Conservation (phyloP, 2,113 vertebrate genomes). For the Platanista minor region DNA sequence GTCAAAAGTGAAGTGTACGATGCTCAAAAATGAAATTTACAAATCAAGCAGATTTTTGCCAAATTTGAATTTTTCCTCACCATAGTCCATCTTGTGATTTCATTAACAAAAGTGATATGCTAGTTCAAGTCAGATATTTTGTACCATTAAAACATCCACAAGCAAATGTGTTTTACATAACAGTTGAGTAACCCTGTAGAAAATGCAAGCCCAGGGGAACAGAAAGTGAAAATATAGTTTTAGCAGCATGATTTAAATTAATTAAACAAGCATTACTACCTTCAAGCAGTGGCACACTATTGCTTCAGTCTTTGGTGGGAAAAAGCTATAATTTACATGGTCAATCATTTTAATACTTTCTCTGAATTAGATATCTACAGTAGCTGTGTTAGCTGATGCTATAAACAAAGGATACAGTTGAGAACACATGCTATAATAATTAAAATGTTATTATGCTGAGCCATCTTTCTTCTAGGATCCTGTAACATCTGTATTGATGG, state of each 20-base stretch:
- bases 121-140: conserved; percentile 67
- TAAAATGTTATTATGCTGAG: conserved; percentile 82
- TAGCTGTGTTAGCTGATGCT: conserved; percentile 47
- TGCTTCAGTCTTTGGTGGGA: conserved; percentile 55
- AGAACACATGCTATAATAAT: conserved; percentile 78
- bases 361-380: conserved; percentile 54
- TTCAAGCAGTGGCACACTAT: conserved; percentile 63
- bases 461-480: conserved; percentile 78
- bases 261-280: conserved; percentile 74
- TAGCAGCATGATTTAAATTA: conserved; percentile 76
- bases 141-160: conserved; percentile 67
- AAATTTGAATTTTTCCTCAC: neutral
- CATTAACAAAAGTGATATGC: neutral
- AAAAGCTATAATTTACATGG: conserved; percentile 71
- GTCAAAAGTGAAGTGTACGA: neutral
- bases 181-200: conserved; percentile 64
- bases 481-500: conserved; percentile 80
- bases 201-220: conserved; percentile 57
- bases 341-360: conserved; percentile 60
- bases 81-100: neutral
- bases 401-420: conserved; percentile 71
- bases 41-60: neutral
- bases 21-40: neutral
- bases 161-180: conserved; percentile 77
- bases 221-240: conserved; percentile 58